These are phyloP conservation scores for Steromphala cineraria DNA, from an alignment of 2,888 invertebrate species.

Conservation along the genomic window DNA sequence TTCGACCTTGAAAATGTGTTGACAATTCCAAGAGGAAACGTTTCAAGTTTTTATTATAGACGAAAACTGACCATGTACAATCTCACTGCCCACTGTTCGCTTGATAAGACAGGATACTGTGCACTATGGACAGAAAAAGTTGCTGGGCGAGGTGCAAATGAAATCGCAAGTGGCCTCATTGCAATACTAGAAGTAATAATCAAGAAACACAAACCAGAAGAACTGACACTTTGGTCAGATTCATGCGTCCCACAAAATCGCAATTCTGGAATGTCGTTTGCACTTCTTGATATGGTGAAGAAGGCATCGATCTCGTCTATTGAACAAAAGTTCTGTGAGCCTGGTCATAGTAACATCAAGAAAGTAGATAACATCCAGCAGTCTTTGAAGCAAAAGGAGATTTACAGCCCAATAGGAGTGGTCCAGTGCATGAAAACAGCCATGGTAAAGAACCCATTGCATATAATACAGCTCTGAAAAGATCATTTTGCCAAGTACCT, in stretches of 20 bases:
- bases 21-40: background rate
- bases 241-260: constrained; percentile 21
- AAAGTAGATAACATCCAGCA: background rate
- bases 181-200: constrained; percentile 6
- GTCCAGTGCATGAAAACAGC: background rate
- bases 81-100: constrained; percentile 37
- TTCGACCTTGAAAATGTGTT: constrained; percentile 14
- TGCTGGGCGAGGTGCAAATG: constrained; percentile 25
- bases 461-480: background rate
- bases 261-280: constrained; percentile 28
- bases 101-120: constrained; percentile 36
- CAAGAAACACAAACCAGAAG: background rate
- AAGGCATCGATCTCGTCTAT: constrained; percentile 18
- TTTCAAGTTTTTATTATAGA: background rate
- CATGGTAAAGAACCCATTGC: background rate
- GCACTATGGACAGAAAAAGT: constrained; percentile 22
- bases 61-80: constrained; percentile 39
- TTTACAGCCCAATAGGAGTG: background rate
- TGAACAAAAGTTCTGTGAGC: constrained; percentile 29
- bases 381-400: background rate
- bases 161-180: constrained; percentile 27
- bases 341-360: constrained; percentile 38
- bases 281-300: constrained; percentile 32
- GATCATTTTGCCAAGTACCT: too few relatives aligned
- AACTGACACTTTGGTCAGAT: constrained; percentile 30